Evolutionary conservation across 2,888 invertebrate genomes (phyloP).

Genomic region (Phasia obesa): DNA sequence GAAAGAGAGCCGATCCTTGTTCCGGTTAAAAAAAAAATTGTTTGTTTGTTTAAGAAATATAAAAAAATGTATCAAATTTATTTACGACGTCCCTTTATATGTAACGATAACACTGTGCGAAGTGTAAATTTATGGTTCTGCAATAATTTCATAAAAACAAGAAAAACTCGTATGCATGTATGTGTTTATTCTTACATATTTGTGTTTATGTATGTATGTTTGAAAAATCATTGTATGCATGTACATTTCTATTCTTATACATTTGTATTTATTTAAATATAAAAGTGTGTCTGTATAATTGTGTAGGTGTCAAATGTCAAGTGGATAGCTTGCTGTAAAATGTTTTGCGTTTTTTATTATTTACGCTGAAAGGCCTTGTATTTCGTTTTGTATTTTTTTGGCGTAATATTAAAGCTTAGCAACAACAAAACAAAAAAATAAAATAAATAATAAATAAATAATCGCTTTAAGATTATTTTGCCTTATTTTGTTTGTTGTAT

Average conservation of each 20-base stretch:
- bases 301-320: conserved; percentile 67
- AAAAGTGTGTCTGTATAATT: conserved; percentile 25
- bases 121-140: conserved; percentile 49
- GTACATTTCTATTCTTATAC: neutral
- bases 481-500: neutral
- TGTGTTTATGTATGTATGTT: neutral
- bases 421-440: neutral
- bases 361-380: conserved; percentile 40
- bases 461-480: conserved; percentile 12
- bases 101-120: conserved; percentile 10
- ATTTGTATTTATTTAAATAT: neutral
- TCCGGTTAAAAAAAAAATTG: no score
- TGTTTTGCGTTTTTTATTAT: conserved; percentile 41
- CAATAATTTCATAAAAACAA: conserved; percentile 25
- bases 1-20: no score
- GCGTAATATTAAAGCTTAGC: conserved; percentile 32
- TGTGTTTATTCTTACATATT: neutral
- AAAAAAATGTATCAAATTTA: no score
- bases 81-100: no score
- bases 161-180: neutral
- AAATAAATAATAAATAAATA: conserved; percentile 8
- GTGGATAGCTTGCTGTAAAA: conserved; percentile 64
- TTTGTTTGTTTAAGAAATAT: no score
- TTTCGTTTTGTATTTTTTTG: conserved; percentile 8
- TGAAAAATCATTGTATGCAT: no score